Conservation (phyloP, 2,113 vertebrate genomes). For the Pica pica region DNA sequence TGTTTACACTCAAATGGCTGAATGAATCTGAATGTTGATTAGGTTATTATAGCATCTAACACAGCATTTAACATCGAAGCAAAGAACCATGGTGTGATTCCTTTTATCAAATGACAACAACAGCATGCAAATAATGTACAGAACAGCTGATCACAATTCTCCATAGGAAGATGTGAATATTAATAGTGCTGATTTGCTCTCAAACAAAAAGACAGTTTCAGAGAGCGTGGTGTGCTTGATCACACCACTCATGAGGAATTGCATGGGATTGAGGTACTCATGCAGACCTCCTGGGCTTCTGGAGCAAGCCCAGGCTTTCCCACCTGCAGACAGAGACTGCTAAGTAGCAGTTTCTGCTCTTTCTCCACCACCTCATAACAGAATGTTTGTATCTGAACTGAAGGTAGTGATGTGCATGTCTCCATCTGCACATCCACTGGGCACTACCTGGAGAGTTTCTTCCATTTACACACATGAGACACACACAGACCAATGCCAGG, state of each 20-base stretch:
- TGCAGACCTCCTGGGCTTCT: background rate
- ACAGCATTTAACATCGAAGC: background rate
- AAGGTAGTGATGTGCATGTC: background rate
- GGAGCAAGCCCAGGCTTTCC: background rate
- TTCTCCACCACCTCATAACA: background rate
- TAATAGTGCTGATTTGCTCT: background rate
- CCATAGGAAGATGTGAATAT: constrained; percentile 12
- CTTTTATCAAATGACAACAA: constrained; percentile 32
- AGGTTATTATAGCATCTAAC: constrained; percentile 21
- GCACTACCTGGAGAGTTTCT: background rate
- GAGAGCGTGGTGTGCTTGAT: background rate
- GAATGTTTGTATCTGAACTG: background rate
- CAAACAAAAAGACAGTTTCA: background rate
- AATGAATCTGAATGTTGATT: constrained; percentile 40
- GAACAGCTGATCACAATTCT: constrained; percentile 25
- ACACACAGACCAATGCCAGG: background rate
- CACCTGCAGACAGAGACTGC: background rate
- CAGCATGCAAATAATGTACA: constrained; percentile 30
- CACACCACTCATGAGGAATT: background rate
- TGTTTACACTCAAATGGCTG: constrained; percentile 19
- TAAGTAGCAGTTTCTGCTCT: background rate
- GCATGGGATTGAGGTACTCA: background rate
- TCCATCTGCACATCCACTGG: background rate
- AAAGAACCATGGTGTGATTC: constrained; percentile 29
- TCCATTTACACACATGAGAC: background rate